Percentiles rank a stretch among this genome's conserved stretches.
Evolutionary conservation across 1,140 invertebrate species (phyloP).

Genomic region (Sycophaga agraensis): DNA sequence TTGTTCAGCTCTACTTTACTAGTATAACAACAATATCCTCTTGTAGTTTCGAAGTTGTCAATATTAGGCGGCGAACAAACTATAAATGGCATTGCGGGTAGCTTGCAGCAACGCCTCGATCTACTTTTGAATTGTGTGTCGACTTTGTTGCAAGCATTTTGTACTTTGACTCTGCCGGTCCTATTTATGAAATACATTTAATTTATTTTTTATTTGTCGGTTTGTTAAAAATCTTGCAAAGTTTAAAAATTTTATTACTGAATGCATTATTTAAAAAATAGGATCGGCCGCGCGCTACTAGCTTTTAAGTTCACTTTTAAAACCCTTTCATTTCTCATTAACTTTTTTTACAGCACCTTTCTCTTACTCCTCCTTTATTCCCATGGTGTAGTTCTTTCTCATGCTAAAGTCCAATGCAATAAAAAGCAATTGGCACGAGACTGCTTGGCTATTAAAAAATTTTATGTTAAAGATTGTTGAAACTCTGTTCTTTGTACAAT

Average conservation of each 20-base stretch:
- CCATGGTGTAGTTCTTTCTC: constrained; percentile 32
- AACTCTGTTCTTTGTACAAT: constrained; percentile 4
- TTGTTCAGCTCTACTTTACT: constrained; percentile 9
- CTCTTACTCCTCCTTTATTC: constrained; percentile 25
- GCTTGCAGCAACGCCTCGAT: constrained; percentile 36
- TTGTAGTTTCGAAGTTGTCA: constrained; percentile 23
- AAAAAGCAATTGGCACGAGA: constrained; percentile 47
- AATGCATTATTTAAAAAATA: constrained; percentile 33
- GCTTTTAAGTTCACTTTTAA: constrained; percentile 35
- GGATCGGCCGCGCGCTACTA: constrained; percentile 46
- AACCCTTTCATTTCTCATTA: constrained; percentile 38
- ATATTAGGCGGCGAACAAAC: constrained; percentile 22
- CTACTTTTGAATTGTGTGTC: constrained; percentile 3
- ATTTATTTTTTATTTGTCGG: not conserved
- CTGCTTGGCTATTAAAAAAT: constrained; percentile 43
- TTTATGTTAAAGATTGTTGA: constrained; percentile 27
- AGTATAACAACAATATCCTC: not conserved
- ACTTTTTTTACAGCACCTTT: constrained; percentile 42
- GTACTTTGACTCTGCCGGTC: constrained; percentile 31
- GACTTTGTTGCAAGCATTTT: constrained; percentile 36
- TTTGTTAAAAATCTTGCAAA: not conserved
- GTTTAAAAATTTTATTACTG: not conserved
- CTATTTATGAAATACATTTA: constrained; percentile 29
- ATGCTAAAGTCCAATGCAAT: constrained; percentile 30
- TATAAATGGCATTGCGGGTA: constrained; percentile 34